These are phyloP conservation scores for Spea multiplicata DNA, from an alignment of 2,113 vertebrate genomes.

Conservation along the genomic window DNA sequence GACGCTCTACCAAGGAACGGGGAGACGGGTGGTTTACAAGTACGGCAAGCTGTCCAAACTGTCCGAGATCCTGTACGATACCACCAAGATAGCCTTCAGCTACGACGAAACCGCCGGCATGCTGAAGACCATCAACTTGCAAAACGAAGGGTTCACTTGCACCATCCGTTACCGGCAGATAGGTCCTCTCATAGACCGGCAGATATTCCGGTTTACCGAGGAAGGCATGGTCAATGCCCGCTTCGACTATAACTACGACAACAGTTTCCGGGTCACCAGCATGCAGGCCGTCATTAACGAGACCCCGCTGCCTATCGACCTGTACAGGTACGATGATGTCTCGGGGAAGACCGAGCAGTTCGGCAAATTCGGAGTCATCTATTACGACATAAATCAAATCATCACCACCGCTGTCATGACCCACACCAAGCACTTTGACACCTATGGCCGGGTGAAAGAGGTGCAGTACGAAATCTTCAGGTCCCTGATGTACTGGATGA, in stretches of 20 bases:
- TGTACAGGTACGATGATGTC: slow-evolving; percentile 94
- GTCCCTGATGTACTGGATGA: slow-evolving; percentile 99
- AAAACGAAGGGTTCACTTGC: slow-evolving; percentile 92
- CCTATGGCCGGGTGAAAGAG: slow-evolving; percentile 93
- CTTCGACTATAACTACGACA: slow-evolving; percentile 98
- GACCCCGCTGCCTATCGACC: slow-evolving; percentile 91
- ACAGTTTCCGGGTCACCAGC: slow-evolving; percentile 97
- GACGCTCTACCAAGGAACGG: slow-evolving; percentile 87
- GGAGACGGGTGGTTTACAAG: slow-evolving; percentile 89
- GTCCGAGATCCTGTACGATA: slow-evolving; percentile 91
- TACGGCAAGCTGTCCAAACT: slow-evolving; percentile 91
- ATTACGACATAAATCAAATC: slow-evolving; percentile 97
- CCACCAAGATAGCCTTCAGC: slow-evolving; percentile 87
- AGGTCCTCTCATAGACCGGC: slow-evolving; percentile 91
- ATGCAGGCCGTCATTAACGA: slow-evolving; percentile 98
- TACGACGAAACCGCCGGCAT: slow-evolving; percentile 91
- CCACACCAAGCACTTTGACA: slow-evolving; percentile 97
- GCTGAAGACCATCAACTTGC: slow-evolving; percentile 92
- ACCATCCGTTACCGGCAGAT: slow-evolving; percentile 96
- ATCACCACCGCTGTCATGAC: slow-evolving; percentile 98
- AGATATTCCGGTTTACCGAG: slow-evolving; percentile 97
- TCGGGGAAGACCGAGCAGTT: slow-evolving; percentile 97
- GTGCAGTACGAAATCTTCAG: slow-evolving; percentile 98
- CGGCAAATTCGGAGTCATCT: slow-evolving; percentile 97
- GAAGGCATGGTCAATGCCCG: slow-evolving; percentile 97